Percentiles rank a stretch among this genome's conserved stretches.
phyloP scores from a whole-genome alignment of 2,797 vertebrate genomes.

The Lates japonicus region DNA sequence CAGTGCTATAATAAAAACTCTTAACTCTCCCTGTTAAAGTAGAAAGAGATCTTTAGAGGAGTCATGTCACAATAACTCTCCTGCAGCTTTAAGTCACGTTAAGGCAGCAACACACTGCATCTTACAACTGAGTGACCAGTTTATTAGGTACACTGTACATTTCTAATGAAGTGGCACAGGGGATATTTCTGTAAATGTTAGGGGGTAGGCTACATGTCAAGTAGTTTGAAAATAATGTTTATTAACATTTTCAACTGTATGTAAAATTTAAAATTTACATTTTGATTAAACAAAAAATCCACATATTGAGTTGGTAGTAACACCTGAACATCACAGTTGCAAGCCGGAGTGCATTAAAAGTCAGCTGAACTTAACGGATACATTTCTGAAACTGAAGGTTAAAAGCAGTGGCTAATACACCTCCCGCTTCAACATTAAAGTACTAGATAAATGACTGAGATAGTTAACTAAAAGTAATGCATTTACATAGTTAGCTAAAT shows the following conservation, averaged over 20 bases:
- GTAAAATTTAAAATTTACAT: no score
- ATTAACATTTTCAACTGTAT: no score
- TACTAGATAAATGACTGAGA: neutral
- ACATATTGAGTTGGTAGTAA: no score
- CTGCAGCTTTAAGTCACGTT: neutral
- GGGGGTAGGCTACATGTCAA: neutral
- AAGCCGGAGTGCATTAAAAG: no score
- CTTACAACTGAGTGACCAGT: neutral
- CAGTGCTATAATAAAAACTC: neutral
- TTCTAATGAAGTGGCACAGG: neutral
- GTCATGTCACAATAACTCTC: neutral
- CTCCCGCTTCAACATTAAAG: neutral
- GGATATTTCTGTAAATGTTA: neutral
- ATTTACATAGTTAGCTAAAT: neutral
- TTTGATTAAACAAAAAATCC: no score
- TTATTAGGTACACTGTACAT: neutral
- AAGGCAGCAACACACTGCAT: neutral
- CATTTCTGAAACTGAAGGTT: no score
- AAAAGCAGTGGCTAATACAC: no score
- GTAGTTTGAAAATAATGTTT: no score
- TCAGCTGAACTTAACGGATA: no score
- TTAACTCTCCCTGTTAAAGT: no score
- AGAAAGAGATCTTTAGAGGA: neutral
- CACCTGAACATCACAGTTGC: no score
- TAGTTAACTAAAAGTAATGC: neutral